These are phyloP conservation scores for Oncorhynchus kisutch DNA, from an alignment of 2,113 vertebrate species.

Conservation along the genomic window DNA sequence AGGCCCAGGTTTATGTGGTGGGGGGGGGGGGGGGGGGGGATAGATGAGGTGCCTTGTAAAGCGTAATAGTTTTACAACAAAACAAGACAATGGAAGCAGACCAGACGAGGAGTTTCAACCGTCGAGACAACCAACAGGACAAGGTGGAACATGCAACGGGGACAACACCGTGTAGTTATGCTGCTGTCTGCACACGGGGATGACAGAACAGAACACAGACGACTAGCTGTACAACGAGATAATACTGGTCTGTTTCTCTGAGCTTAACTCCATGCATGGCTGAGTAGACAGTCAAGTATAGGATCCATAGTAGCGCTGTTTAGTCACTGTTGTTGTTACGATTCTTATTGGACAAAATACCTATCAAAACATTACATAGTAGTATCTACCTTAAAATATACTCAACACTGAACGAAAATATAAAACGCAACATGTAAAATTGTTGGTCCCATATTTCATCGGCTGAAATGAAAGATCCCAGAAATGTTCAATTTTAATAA, in stretches of 20 bases:
- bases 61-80: conserved; percentile 7
- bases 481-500: too few relatives aligned
- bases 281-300: conserved; percentile 98
- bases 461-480: too few relatives aligned
- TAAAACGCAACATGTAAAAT: not conserved
- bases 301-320: conserved; percentile 61
- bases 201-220: conserved; percentile 60
- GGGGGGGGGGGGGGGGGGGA: rapidly evolving
- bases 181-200: conserved; percentile 31
- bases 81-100: conserved; percentile 76
- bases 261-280: conserved; percentile 88
- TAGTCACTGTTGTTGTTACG: too few relatives aligned
- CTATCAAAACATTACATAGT: not conserved
- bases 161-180: conserved; percentile 25
- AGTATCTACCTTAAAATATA: too few relatives aligned
- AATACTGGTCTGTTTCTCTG: conserved; percentile 55
- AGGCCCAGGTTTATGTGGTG: not conserved
- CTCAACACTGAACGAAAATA: too few relatives aligned
- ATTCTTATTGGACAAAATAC: too few relatives aligned
- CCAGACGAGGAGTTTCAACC: conserved; percentile 77
- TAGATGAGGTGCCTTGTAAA: too few relatives aligned
- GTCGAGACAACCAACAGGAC: conserved; percentile 39
- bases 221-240: conserved; percentile 65
- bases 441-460: too few relatives aligned
- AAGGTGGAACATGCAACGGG: conserved; percentile 75